Evolutionary conservation across 2,113 vertebrate species (phyloP).

Genomic region (Sula dactylatra): DNA sequence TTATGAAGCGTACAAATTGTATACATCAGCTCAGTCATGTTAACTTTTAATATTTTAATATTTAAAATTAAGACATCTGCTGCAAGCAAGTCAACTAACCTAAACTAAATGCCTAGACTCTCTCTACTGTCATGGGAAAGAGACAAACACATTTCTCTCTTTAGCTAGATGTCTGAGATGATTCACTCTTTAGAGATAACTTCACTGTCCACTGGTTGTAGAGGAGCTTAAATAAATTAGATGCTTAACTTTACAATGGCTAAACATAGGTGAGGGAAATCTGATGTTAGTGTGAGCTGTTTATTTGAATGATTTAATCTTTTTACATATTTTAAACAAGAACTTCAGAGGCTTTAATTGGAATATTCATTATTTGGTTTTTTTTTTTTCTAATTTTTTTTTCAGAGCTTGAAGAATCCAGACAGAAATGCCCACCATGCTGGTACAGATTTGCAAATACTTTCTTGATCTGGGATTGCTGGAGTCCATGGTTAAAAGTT

Average conservation of each 20-base stretch:
- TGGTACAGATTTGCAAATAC: slow-evolving; percentile 90
- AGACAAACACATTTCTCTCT: neutral
- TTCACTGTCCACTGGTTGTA: neutral
- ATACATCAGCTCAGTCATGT: neutral
- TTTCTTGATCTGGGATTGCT: slow-evolving; percentile 96
- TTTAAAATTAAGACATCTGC: neutral
- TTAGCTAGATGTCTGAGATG: neutral
- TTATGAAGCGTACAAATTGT: neutral
- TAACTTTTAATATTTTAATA: neutral
- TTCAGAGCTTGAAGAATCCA: slow-evolving; percentile 93
- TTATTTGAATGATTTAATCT: neutral
- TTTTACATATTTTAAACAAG: neutral
- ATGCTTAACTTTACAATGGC: neutral
- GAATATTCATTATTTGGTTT: neutral
- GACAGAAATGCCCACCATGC: slow-evolving; percentile 89
- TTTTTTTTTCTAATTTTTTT: neutral
- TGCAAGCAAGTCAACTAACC: neutral
- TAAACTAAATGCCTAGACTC: neutral
- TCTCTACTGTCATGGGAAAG: neutral
- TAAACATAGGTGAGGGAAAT: neutral
- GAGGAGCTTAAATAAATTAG: neutral
- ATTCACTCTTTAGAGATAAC: neutral
- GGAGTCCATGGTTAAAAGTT: slow-evolving; percentile 88
- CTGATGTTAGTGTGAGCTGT: neutral
- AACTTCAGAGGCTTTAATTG: neutral